phyloP scores from a whole-genome alignment of 1,140 invertebrate genomes.

The Gryon sp. region DNA sequence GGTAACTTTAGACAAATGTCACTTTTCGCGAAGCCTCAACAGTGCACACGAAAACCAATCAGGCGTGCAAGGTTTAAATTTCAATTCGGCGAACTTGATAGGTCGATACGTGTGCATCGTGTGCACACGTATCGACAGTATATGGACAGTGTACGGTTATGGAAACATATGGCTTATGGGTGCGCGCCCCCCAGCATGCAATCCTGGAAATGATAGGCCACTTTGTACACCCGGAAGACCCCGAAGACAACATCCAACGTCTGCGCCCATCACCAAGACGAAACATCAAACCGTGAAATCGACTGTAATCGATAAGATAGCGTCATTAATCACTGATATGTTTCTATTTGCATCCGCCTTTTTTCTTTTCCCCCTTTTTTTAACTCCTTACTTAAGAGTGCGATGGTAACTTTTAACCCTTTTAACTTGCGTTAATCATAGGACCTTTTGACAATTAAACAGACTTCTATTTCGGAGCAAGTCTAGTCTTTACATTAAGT shows the following conservation, averaged over 20 bases:
- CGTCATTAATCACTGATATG: slow-evolving; percentile 31
- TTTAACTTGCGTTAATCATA: no score
- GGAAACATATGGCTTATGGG: slow-evolving; percentile 75
- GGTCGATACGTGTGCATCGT: slow-evolving; percentile 62
- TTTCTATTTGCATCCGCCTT: slow-evolving; percentile 22
- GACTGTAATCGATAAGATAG: slow-evolving; percentile 55
- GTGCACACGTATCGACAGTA: slow-evolving; percentile 49
- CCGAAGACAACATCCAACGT: slow-evolving; percentile 42
- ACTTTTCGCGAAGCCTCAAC: slow-evolving; percentile 68
- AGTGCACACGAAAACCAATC: slow-evolving; percentile 65
- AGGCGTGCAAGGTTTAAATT: slow-evolving; percentile 72
- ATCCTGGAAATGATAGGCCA: slow-evolving; percentile 76
- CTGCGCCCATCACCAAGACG: slow-evolving; percentile 45
- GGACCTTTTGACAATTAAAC: no score
- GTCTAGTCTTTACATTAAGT: no score
- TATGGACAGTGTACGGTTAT: slow-evolving; percentile 50
- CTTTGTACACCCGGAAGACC: slow-evolving; percentile 72
- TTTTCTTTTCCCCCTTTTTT: no score
- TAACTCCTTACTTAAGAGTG: no score
- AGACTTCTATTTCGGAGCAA: no score
- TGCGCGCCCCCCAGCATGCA: slow-evolving; percentile 70
- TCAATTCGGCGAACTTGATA: slow-evolving; percentile 72
- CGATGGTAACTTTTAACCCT: no score
- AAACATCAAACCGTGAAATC: slow-evolving; percentile 59
- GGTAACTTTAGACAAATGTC: slow-evolving; percentile 60